Conservation (phyloP, 2,113 vertebrate genomes). For the Pachycephala philippinensis region DNA sequence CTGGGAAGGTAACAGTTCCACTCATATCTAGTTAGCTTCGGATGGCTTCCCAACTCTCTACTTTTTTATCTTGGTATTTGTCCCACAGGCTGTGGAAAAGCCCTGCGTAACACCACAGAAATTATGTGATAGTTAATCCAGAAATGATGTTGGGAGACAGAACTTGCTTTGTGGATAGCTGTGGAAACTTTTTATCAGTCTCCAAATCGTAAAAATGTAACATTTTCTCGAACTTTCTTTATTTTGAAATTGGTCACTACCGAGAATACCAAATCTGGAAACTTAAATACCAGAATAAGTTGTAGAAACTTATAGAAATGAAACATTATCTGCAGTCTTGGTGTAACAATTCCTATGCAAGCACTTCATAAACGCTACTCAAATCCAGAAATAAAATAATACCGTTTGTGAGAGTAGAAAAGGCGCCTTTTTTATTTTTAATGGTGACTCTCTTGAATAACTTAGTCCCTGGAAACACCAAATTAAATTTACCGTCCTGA, state of each 20-base stretch:
- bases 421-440: not conserved
- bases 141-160: not conserved
- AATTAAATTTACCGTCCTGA: not conserved
- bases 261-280: not conserved
- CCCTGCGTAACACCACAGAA: not conserved
- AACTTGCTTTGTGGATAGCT: not conserved
- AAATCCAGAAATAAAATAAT: not conserved
- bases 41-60: not conserved
- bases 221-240: not conserved
- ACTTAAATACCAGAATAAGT: not conserved
- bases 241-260: not conserved
- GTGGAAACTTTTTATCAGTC: not conserved
- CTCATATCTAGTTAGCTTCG: not conserved
- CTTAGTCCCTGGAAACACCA: not conserved
- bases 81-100: not conserved
- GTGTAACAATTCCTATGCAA: not conserved
- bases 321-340: not conserved
- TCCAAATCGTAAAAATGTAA: not conserved
- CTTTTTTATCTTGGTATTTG: not conserved
- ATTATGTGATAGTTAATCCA: not conserved
- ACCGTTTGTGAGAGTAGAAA: not conserved
- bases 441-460: not conserved
- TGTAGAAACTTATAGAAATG: not conserved
- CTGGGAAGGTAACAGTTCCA: not conserved
- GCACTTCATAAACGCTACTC: not conserved